Conservation (phyloP, 2,797 vertebrate genomes). For the Pantherophis alleghaniensis region DNA sequence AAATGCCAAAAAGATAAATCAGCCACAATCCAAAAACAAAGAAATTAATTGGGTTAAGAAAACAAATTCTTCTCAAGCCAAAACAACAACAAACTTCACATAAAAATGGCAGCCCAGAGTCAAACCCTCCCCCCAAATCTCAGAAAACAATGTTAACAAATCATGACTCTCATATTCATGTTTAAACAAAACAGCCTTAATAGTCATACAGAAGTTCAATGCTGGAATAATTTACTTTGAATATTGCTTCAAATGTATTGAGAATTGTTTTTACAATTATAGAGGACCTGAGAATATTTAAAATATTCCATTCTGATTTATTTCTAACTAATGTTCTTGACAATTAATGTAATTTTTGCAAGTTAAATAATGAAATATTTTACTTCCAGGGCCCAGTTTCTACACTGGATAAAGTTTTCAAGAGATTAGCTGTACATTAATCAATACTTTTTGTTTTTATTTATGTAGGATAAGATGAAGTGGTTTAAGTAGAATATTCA, state of each 20-base stretch:
- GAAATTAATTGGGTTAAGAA: neutral
- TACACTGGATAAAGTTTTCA: neutral
- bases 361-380: neutral
- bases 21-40: neutral
- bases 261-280: neutral
- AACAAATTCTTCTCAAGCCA: neutral
- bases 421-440: neutral
- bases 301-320: neutral
- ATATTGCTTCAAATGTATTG: neutral
- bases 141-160: neutral
- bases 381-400: neutral
- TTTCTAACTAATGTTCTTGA: neutral
- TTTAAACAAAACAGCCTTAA: neutral
- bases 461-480: neutral
- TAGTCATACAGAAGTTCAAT: neutral
- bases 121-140: neutral
- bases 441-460: neutral
- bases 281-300: neutral
- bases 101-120: neutral
- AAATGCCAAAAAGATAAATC: neutral
- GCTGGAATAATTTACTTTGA: neutral
- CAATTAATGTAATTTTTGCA: neutral
- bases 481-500: neutral
- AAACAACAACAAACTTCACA: neutral
- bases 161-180: neutral